Evolutionary conservation across 2,888 invertebrate species (phyloP), one percentile per base, ranked within the genome.

Genomic region (Oithona nana): DNA sequence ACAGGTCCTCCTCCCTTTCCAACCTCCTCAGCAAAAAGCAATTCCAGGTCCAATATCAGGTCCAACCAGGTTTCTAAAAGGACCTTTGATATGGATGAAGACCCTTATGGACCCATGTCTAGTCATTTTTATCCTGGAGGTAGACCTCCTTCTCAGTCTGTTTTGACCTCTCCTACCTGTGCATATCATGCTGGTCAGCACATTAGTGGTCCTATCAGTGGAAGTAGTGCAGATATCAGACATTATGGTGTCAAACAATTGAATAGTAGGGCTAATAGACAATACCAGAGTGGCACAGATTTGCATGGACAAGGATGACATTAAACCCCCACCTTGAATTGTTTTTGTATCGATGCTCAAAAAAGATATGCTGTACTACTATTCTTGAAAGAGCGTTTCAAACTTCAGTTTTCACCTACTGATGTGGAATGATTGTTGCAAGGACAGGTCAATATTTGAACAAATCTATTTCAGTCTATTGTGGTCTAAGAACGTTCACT

Each of bases 41-140:
- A n/a, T n/a, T n/a, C n/a, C n/a, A n/a, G n/a, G n/a, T n/a, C n/a
- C n/a, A n/a, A n/a, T n/a, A 39, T 39, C 16, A 6, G 6, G 6
- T 16, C 8, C 6, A 6, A 39, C 8, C 39, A 39, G 39, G 16
- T 16, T 6, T 16, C 39, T 39, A 6, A 39, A 16, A 39, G 39
- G 16, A 16, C 39, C 16, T 39, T 39, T 39, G 8, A 39, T 16
- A 39, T 39, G 2, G 57, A 57, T 6, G 57, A 28, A 20, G 57
- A 57, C 4, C 57, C 57, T 1, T 57, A 57, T 57, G 57, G 57
- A n/a, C 57, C 57, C 3, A 57, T 57, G 57, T 59, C 49, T 11
- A 26, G 59, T n/a, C 24, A 26, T 59, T 59, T 50, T 50, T 28
- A 51, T 16, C 20, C 51, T 8, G 20, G 22, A 16, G 6, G 8